Evolutionary conservation across 2,888 invertebrate genomes (phyloP), one percentile per base, ranked within the genome.

Genomic region (Tortricodes alternella): DNA sequence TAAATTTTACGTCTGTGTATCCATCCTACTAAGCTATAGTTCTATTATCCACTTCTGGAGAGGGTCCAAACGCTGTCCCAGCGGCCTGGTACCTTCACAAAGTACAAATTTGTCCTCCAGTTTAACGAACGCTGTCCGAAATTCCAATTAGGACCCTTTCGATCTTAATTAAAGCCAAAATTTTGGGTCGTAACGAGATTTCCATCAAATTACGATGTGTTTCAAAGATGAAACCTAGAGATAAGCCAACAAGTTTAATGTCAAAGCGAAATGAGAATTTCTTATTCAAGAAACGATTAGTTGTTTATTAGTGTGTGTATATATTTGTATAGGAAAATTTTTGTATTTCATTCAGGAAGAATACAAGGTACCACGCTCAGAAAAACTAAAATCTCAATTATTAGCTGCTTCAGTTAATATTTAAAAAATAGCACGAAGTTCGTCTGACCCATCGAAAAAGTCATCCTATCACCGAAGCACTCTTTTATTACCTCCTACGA

Each of bases 21-120:
- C n/a, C n/a, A n/a, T n/a, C n/a, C 24, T 16, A 19, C 16, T 27
- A 18, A 56, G 50, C 60, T 58, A 56, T 38, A 43, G 18, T 59
- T 59, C 60, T 52, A 52, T 64, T 66, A 62, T 49, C 62, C 58
- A 23, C 46, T 37, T 59, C 70, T 71, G 74, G 71, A 61, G 63
- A 24, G 13, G n/a, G 57, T 63, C 71, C 71, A 68, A 73, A 64
- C 53, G 53, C 38, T n/a, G 58, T 41, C 23, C 46, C 59, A 66
- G 49, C 69, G 51, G 39, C 7, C 37, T 11, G 71, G 58, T 72
- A 70, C 67, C 69, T 44, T 51, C 8, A 11, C 13, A 13, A 24
- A 43, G 34, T 21, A 44, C 44, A 13, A 38, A 29, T 46, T 44
- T 5, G 3, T 9, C 11, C 16, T 11, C 29, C n/a, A 29, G n/a